These are phyloP conservation scores for Bombus vancouverensis DNA, from an alignment of 1,140 invertebrate genomes.

Conservation along the genomic window DNA sequence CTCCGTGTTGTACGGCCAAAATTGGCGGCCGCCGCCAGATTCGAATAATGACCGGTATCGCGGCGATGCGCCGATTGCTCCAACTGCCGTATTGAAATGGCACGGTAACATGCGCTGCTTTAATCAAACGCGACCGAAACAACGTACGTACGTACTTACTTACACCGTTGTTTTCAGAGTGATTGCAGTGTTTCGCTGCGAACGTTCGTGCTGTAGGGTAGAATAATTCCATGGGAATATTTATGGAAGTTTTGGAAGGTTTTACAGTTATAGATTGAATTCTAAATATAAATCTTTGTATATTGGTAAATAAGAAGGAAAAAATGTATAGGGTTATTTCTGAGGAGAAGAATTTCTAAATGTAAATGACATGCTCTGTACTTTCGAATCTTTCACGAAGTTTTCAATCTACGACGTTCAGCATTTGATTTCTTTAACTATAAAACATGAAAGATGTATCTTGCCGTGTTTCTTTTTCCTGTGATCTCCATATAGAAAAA, in stretches of 20 bases:
- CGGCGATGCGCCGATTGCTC: constrained; percentile 50
- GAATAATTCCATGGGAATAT: neutral
- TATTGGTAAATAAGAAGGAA: too few relatives aligned
- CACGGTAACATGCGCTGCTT: constrained; percentile 14
- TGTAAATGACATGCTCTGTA: too few relatives aligned
- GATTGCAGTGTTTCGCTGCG: neutral
- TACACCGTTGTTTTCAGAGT: neutral
- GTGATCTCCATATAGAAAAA: too few relatives aligned
- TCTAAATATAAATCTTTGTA: neutral
- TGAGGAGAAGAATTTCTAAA: too few relatives aligned
- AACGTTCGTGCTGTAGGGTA: neutral
- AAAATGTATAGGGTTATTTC: too few relatives aligned
- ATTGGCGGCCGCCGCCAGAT: constrained; percentile 66
- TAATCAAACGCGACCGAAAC: constrained; percentile 33
- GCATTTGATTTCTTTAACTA: too few relatives aligned
- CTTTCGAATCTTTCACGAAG: too few relatives aligned
- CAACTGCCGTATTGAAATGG: constrained; percentile 41
- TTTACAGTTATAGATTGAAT: neutral
- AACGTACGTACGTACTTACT: neutral
- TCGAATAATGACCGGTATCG: constrained; percentile 72
- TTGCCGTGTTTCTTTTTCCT: too few relatives aligned
- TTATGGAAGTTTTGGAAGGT: neutral
- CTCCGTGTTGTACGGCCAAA: constrained; percentile 51
- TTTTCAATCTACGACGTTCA: too few relatives aligned
- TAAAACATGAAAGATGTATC: neutral